Conservation (phyloP, 2,113 vertebrate genomes). For the Ornithorhynchus anatinus region DNA sequence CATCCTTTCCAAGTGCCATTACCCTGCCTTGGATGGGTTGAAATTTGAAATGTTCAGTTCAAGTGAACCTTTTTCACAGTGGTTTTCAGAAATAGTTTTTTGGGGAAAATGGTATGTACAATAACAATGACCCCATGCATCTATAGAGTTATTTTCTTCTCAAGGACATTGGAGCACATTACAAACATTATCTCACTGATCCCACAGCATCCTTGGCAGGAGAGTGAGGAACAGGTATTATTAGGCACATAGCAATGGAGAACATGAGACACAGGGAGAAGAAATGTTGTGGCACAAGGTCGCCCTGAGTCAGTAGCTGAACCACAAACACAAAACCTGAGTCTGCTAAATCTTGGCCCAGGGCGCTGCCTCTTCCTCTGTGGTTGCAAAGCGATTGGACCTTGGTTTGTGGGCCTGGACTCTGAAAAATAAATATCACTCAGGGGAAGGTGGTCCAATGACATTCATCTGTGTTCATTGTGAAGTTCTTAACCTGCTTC, state of each 20-base stretch:
- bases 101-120: too few relatives aligned
- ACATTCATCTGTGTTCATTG: not conserved
- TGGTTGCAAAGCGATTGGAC: not conserved
- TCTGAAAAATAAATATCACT: not conserved
- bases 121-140: too few relatives aligned
- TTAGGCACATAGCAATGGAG: too few relatives aligned
- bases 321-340: constrained; percentile 1
- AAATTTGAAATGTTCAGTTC: too few relatives aligned
- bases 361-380: not conserved
- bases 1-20: too few relatives aligned
- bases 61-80: not conserved
- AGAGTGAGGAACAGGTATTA: not conserved
- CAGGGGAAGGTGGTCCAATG: not conserved
- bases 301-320: not conserved
- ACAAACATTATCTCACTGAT: not conserved
- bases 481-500: not conserved
- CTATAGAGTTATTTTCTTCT: too few relatives aligned
- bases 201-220: not conserved
- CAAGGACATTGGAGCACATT: too few relatives aligned
- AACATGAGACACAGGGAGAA: not conserved
- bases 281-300: not conserved
- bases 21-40: too few relatives aligned
- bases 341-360: not conserved
- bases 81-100: too few relatives aligned
- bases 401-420: not conserved